A percentile compares a stretch with the other conserved stretches of the same genome.
Evolutionary conservation across 2,113 vertebrate species (phyloP).

Genomic region (Galbula dea): DNA sequence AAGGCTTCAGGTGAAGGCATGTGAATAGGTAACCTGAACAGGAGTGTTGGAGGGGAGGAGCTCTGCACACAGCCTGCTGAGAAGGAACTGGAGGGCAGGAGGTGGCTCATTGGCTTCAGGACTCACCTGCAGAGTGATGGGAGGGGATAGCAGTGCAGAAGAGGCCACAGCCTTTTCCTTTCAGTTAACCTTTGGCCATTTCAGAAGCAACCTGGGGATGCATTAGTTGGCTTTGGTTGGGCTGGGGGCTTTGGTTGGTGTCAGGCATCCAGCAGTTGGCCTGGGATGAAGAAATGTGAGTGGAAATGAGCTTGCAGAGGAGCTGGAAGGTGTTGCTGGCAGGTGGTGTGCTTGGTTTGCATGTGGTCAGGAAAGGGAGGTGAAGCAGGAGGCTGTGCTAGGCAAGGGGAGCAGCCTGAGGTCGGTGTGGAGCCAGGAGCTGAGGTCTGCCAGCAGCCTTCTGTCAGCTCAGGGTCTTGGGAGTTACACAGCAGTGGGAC

Average conservation of each 20-base stretch:
- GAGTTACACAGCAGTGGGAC: rapidly evolving
- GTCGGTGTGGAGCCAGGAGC: background rate
- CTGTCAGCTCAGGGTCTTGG: too few species aligned
- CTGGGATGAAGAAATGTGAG: background rate
- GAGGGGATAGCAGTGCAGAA: background rate
- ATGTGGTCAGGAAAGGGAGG: background rate
- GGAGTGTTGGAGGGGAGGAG: background rate
- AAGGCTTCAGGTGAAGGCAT: background rate
- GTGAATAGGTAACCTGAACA: background rate
- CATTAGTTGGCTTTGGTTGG: background rate
- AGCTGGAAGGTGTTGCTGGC: background rate
- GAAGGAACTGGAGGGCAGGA: background rate
- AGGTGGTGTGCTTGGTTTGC: background rate
- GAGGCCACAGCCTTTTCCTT: background rate
- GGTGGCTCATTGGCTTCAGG: background rate
- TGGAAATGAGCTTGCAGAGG: background rate
- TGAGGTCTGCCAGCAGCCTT: too few species aligned
- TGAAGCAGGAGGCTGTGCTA: background rate
- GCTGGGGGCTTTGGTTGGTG: too few species aligned
- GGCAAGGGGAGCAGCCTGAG: background rate
- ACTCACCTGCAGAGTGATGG: background rate
- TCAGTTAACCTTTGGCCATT: background rate
- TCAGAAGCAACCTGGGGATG: background rate
- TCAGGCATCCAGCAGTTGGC: background rate
- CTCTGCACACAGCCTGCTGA: rapidly evolving